These are phyloP conservation scores for Drosophila prosaltans DNA, from an alignment of 1,140 invertebrate species.

Conservation along the genomic window DNA sequence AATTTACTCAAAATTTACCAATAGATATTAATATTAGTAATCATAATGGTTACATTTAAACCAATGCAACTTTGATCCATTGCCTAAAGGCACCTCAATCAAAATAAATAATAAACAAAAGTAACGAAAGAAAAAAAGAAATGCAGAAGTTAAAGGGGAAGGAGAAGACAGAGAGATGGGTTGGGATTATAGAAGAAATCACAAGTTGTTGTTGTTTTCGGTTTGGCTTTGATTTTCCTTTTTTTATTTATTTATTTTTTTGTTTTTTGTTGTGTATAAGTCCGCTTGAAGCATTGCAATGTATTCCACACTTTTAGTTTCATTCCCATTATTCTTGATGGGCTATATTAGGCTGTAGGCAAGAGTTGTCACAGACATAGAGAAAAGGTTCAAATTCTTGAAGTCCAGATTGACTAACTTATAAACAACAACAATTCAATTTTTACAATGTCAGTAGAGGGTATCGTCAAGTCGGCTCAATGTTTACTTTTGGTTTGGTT, in stretches of 20 bases:
- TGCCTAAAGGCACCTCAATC: slow-evolving; percentile 1
- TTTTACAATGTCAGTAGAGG: background rate
- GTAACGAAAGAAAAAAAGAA: slow-evolving; percentile 2
- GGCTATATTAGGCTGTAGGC: slow-evolving; percentile 35
- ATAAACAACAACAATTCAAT: no score
- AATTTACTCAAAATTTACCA: no score
- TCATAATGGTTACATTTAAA: background rate
- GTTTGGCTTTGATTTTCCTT: slow-evolving; percentile 3
- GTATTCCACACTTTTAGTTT: slow-evolving; percentile 15
- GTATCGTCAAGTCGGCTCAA: background rate
- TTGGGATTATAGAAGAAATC: background rate
- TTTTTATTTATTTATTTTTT: no score
- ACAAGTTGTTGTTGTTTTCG: slow-evolving; percentile 31
- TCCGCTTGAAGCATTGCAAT: slow-evolving; percentile 14
- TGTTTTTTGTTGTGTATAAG: background rate
- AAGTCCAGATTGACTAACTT: no score
- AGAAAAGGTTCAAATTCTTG: no score
- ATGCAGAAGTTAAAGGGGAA: slow-evolving; percentile 4
- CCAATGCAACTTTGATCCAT: background rate
- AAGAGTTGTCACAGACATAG: no score
- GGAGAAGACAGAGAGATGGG: background rate
- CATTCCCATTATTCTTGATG: slow-evolving; percentile 37
- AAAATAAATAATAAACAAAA: slow-evolving; percentile 9
- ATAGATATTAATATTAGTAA: no score
- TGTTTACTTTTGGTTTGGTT: background rate